Conservation (phyloP, 2,113 vertebrate genomes). For the Brachyistius frenatus region DNA sequence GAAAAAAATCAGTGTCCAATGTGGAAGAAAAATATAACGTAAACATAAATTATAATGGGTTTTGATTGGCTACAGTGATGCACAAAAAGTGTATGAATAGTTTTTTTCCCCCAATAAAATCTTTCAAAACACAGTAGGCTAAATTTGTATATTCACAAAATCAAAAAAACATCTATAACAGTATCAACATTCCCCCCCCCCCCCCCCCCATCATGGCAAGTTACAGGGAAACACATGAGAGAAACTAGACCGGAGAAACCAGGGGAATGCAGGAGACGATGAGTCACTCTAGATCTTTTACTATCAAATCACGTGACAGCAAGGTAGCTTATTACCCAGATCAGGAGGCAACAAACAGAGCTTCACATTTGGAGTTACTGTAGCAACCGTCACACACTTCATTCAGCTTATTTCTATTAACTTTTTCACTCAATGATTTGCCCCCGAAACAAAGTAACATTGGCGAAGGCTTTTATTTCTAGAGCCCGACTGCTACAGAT, state of each 20-base stretch:
- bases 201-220: not conserved
- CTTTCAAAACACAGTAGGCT: too few species aligned
- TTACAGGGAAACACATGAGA: not conserved
- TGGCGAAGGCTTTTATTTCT: too few species aligned
- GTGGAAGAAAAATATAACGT: too few species aligned
- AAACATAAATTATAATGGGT: not conserved
- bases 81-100: too few species aligned
- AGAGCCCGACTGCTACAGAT: too few species aligned
- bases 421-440: too few species aligned
- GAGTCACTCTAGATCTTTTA: not conserved
- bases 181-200: not conserved
- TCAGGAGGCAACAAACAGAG: constrained; percentile 27
- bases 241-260: not conserved
- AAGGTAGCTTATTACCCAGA: constrained; percentile 30
- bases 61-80: not conserved
- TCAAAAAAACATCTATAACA: not conserved
- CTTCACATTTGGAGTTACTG: too few species aligned
- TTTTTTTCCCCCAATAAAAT: too few species aligned
- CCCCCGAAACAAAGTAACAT: too few species aligned
- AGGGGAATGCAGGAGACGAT: not conserved
- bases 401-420: too few species aligned
- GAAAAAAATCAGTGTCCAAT: not conserved
- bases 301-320: constrained; percentile 12
- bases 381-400: too few species aligned
- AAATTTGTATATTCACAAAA: not conserved